Evolutionary conservation across 2,797 vertebrate genomes (phyloP), one percentile per base, ranked within the genome.

Genomic region (Botia kubotai): DNA sequence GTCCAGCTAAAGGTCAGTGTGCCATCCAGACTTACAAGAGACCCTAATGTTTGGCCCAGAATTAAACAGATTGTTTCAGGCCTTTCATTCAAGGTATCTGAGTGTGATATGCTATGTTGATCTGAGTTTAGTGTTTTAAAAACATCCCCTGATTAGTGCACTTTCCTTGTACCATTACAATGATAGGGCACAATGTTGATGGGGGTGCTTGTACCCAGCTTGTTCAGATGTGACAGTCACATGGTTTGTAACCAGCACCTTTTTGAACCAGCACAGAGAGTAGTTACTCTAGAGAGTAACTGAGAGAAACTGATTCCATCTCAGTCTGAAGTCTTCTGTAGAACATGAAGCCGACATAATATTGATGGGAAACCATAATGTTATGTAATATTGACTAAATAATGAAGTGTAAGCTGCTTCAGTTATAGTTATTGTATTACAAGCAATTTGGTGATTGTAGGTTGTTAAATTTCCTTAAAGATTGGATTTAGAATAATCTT

Each of bases 1-100:
- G 69, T 26, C 19, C 14, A 10, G 33, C 19, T 57, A 57, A 79
- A 79, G 77, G 69, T 79, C 77, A 79, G 8, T 12, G 29, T 53
- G 53, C 13, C 17, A 29, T 72, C 19, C 67, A 23, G 21, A 12
- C 26, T 36, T 53, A 29, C 29, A 39, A 79, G 57, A 53, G 29
- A 1, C n/a, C 23, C 4, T 26, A 36, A 43, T 6, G 4, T 13
- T 52, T 17, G n/a, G 0, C 29, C 2, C 2, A 8, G 39, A 11
- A 13, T n/a, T 75, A 46, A 62, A 23, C 26, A 3, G 36, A 17
- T 52, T 36, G 60, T 1, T 57, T 21, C n/a, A 10, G n/a, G 2
- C 7, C 2, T 55, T 55, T 7, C 16, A n/a, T 67, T 8, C 29
- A 53, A 23, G 4, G 29, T 67, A 23, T 13, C n/a, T 39, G 29